Evolutionary conservation across 2,888 invertebrate species (phyloP).

Genomic region (Papilio protenor): DNA sequence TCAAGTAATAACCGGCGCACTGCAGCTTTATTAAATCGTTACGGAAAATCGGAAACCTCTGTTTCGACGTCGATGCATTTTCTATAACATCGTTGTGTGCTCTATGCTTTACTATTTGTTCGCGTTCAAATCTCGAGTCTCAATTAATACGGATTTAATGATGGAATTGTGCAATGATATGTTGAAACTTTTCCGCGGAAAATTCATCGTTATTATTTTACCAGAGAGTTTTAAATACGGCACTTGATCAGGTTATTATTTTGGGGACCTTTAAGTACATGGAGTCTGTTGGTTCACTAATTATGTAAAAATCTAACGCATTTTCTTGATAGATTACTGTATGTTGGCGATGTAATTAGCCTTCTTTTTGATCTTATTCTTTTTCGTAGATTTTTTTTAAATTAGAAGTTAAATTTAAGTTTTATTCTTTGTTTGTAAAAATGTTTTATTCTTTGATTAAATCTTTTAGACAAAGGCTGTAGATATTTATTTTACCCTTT

Average conservation of each 20-base stretch:
- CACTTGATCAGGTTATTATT: background rate
- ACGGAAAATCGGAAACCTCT: conserved; percentile 55
- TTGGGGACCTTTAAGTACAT: background rate
- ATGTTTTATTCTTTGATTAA: too few species aligned
- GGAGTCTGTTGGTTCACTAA: background rate
- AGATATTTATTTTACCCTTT: too few species aligned
- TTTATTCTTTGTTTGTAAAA: too few species aligned
- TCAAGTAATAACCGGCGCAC: conserved; percentile 65
- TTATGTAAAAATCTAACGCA: background rate
- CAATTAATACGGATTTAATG: conserved; percentile 30
- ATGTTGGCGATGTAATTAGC: background rate
- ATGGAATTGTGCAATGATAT: background rate
- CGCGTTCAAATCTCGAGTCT: background rate
- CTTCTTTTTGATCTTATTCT: too few species aligned
- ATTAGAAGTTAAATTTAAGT: too few species aligned
- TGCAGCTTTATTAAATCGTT: conserved; percentile 69
- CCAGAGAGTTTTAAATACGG: background rate
- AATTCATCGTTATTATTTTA: background rate
- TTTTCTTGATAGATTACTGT: background rate
- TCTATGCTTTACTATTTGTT: conserved; percentile 23
- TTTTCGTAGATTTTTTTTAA: too few species aligned
- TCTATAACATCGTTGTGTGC: conserved; percentile 44
- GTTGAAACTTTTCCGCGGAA: background rate
- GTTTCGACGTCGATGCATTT: conserved; percentile 49
- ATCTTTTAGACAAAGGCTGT: too few species aligned